These are phyloP conservation scores for Pocillopora grandis DNA, from an alignment of 92 coral and sea anemone genomes.

Conservation along the genomic window DNA sequence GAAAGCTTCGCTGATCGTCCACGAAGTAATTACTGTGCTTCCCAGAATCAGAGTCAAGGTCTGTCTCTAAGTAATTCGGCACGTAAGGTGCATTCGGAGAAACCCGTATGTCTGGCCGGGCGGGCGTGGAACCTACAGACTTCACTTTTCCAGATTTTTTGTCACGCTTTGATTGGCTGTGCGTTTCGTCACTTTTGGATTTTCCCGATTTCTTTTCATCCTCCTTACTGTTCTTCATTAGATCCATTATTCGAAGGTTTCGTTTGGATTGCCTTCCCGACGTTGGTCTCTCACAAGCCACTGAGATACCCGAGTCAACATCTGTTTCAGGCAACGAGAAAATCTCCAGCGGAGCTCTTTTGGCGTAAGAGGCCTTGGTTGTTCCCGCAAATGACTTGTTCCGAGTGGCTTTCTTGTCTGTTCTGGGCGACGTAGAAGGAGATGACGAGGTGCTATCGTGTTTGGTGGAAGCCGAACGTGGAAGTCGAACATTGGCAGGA, in stretches of 20 bases:
- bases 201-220: constrained; percentile 3
- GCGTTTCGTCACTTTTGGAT: constrained; percentile 1
- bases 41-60: constrained; percentile 34
- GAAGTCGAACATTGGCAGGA: constrained; percentile 61
- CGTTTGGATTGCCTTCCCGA: constrained; percentile 67
- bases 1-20: constrained; percentile 79
- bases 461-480: constrained; percentile 4
- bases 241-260: constrained; percentile 66
- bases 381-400: constrained; percentile 68
- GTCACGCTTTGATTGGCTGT: constrained; percentile 8
- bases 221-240: constrained; percentile 45
- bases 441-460: constrained; percentile 38
- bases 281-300: constrained; percentile 55
- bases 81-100: constrained; percentile 67
- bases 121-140: constrained; percentile 17
- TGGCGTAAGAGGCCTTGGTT: constrained; percentile 41
- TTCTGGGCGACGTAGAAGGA: constrained; percentile 38
- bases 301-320: constrained; percentile 79
- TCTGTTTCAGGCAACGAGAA: constrained; percentile 82
- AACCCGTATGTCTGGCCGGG: constrained; percentile 54
- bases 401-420: constrained; percentile 54
- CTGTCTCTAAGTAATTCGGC: constrained; percentile 63
- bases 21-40: constrained; percentile 31
- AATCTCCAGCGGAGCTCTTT: constrained; percentile 54
- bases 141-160: constrained; percentile 14